Evolutionary conservation across 2,888 invertebrate genomes (phyloP), one percentile per base, ranked within the genome.

Genomic region (Dynastes maya): DNA sequence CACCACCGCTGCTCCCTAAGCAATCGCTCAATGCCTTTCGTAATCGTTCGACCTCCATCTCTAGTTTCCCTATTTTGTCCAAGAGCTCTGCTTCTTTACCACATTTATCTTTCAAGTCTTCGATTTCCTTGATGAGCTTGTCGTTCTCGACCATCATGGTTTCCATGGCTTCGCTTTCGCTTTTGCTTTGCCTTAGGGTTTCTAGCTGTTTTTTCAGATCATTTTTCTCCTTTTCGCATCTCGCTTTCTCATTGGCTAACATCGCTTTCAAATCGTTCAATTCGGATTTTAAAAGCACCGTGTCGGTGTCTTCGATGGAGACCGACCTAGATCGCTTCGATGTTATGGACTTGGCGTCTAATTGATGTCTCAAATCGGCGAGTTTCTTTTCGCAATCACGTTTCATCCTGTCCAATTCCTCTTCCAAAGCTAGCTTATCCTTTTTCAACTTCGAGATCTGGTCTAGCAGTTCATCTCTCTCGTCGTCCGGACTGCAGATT

Each of bases 131-230:
- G 5, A 61, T 72, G n/a, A 82, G 71, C 11, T 72, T 75, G 2
- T 78, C 79, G 63, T 82, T 82, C 22, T 81, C 80, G 5, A 77
- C 13, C 68, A 78, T 51, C 27, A 80, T 45, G 6, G 58, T 37
- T 2, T 76, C 78, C 61, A 63, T 61, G 8, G 65, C 77, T 61
- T 63, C 61, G 13, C 45, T 53, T 29, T 79, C 79, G 6, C 68
- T 45, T 11, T 53, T 68, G 11, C 55, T 67, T 67, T 67, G 53
- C 40, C 27, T 75, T 29, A 79, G n/a, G 11, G 22, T n/a, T 3
- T 75, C 72, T 2, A 79, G 29, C 49, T 79, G 76, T 22, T 65
- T 45, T 61, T 72, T 78, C 37, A 78, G 40, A 5, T 49, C 75
- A 11, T 67, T 74, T n/a, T 67, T 74, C 51, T 77, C 79, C 13